A percentile compares a stretch with the other conserved stretches of the same genome.
phyloP scores from a whole-genome alignment of 2,888 invertebrate genomes.

The Ctena decussata region DNA sequence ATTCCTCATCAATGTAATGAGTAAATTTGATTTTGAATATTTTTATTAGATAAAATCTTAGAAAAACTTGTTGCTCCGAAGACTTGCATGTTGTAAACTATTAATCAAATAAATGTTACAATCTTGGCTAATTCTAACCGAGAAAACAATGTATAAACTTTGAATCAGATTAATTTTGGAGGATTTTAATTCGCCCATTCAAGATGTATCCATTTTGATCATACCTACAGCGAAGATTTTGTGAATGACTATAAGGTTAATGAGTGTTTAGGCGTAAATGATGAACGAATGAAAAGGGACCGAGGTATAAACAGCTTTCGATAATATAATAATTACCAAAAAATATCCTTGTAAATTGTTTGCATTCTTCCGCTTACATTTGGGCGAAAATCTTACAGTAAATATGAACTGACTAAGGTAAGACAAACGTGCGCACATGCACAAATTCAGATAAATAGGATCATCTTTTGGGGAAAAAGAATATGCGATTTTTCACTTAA shows the following conservation, averaged over 20 bases:
- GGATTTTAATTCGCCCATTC: background rate
- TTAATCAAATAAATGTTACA: background rate
- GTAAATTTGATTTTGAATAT: background rate
- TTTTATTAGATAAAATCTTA: background rate
- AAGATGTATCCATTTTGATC: background rate
- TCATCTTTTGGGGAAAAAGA: too few relatives aligned
- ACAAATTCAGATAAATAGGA: too few relatives aligned
- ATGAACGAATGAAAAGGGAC: too few relatives aligned
- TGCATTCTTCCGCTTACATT: too few relatives aligned
- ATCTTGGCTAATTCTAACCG: background rate
- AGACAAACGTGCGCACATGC: too few relatives aligned
- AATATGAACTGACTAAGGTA: too few relatives aligned
- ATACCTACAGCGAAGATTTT: constrained; percentile 7
- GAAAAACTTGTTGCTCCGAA: background rate
- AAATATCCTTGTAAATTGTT: too few relatives aligned
- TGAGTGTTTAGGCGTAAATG: background rate
- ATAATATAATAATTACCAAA: too few relatives aligned
- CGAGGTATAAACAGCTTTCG: too few relatives aligned
- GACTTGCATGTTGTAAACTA: background rate
- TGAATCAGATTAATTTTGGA: background rate
- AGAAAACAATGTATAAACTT: background rate
- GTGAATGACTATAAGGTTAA: background rate
- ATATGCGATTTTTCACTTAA: too few relatives aligned
- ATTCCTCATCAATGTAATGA: background rate
- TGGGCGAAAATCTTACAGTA: too few relatives aligned